Base-by-base conservation (phyloP, 2,113 vertebrate species). In the Corvus moneduloides region DNA sequence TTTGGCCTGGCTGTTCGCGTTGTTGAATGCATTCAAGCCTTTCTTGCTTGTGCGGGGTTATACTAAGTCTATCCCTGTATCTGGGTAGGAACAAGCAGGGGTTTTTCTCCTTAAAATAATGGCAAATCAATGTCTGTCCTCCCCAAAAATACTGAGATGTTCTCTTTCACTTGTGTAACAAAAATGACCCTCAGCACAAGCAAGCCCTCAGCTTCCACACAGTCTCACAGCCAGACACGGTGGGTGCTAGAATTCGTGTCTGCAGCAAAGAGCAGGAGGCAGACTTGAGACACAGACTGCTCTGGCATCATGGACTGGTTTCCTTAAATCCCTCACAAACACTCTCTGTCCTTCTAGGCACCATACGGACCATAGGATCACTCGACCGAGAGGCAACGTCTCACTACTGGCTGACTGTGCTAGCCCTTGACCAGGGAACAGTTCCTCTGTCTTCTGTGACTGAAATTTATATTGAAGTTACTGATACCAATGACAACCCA, bases 361-460 rank as follows among this genome's bases (percentile, higher is more conserved):
- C 97, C 87, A 99, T 99, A 72, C 96, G 97, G 54, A 99, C 99
- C 5, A 94, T 97, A 22, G 98, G 97, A 67, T 72, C 91, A 4
- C 94, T 99, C 13, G 99, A 99, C 95, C 97, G 99, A 24, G 99
- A 99, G 97, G 96, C 78, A 11, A 75, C 27, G 0, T 95, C 98
- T 66, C 98, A 98, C 97, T 99, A 99, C 93, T 99, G 99, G 99
- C 96, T 99, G 64, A 99, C 99, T 3, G 98, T 99, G 33, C 97
- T 98, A 37, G 99, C 98, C 58, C 98, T 98, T 44, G 99, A 99
- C 87, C 95, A 98, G 91, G 99, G 99, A 10, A 98, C 98, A 1
- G 62, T 98, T 63, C 98, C 99, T 46, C 96, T 99, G 61, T 95
- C 97, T 44, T 98, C 99, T 49, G 98, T 98, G 95, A 98, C 98